phyloP scores from a whole-genome alignment of 2,113 vertebrate species.

The Apus apus region DNA sequence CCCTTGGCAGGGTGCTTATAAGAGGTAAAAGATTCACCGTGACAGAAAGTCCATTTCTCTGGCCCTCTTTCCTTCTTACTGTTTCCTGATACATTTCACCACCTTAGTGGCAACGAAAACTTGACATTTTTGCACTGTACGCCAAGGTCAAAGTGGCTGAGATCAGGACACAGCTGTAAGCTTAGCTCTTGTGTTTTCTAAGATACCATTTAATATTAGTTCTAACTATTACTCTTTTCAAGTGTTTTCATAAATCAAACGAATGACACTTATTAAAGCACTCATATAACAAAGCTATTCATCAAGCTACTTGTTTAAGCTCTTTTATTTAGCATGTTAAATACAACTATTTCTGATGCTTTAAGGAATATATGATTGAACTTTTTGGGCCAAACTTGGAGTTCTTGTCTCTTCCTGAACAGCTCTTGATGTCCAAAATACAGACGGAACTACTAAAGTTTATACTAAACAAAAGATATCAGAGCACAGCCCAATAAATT shows the following conservation, averaged over 20 bases:
- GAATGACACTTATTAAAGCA: neutral
- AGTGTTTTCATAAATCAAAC: conserved; percentile 11
- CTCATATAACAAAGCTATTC: neutral
- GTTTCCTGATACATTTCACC: neutral
- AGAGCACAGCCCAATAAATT: neutral
- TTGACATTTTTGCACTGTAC: neutral
- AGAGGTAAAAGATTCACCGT: neutral
- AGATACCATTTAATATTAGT: neutral
- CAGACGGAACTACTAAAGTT: neutral
- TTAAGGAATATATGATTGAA: neutral
- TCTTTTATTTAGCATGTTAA: neutral
- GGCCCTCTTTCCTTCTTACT: neutral
- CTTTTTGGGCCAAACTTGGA: neutral
- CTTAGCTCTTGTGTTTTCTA: conserved; percentile 20
- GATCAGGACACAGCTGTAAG: neutral
- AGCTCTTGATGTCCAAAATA: neutral
- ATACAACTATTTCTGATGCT: neutral
- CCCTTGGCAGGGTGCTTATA: neutral
- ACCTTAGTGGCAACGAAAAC: neutral
- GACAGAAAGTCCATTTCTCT: neutral
- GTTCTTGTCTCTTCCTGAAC: neutral
- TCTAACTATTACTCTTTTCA: conserved; percentile 14
- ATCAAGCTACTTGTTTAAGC: neutral
- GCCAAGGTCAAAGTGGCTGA: conserved; percentile 17
- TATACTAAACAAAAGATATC: neutral